Percentiles rank a stretch among this genome's conserved stretches.
These are phyloP conservation scores for Sminthurinus signatus DNA, from an alignment of 1,140 invertebrate genomes.

Conservation along the genomic window DNA sequence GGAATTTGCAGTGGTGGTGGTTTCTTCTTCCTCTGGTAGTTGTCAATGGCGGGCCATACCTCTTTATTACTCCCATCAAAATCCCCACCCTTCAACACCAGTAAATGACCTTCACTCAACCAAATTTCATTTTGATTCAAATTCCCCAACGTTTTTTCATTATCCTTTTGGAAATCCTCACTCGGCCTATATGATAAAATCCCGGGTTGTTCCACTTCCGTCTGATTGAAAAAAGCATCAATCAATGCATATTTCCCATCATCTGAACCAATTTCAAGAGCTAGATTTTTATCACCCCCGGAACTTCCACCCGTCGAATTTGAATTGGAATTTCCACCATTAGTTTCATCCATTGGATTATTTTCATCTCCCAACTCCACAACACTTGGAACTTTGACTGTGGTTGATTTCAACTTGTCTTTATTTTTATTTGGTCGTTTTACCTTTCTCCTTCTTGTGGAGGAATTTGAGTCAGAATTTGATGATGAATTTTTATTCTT, in stretches of 20 bases:
- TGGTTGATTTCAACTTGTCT: slow-evolving; percentile 7
- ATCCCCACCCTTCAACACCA: slow-evolving; percentile 71
- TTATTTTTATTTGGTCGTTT: slow-evolving; percentile 31
- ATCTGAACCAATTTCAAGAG: slow-evolving; percentile 46
- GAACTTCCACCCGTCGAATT: no score
- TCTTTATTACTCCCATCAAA: slow-evolving; percentile 43
- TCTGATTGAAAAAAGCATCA: slow-evolving; percentile 69
- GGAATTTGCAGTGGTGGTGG: slow-evolving; percentile 61
- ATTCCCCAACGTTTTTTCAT: slow-evolving; percentile 58
- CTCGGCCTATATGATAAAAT: slow-evolving; percentile 70
- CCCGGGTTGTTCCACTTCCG: slow-evolving; percentile 60
- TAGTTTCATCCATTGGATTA: slow-evolving; percentile 16
- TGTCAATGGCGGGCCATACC: slow-evolving; percentile 70
- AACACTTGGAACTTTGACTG: background rate
- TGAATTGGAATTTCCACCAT: no score
- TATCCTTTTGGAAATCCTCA: slow-evolving; percentile 58
- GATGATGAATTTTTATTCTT: background rate
- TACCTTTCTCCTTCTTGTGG: slow-evolving; percentile 33
- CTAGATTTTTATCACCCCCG: slow-evolving; percentile 38
- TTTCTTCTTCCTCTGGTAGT: slow-evolving; percentile 60
- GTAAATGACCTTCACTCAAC: slow-evolving; percentile 77
- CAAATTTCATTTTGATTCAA: slow-evolving; percentile 77
- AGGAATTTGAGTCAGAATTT: slow-evolving; percentile 1
- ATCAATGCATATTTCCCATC: slow-evolving; percentile 84
- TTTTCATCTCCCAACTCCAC: slow-evolving; percentile 8